Conservation (phyloP, 2,797 vertebrate genomes). For the Melanotaenia nigrans region DNA sequence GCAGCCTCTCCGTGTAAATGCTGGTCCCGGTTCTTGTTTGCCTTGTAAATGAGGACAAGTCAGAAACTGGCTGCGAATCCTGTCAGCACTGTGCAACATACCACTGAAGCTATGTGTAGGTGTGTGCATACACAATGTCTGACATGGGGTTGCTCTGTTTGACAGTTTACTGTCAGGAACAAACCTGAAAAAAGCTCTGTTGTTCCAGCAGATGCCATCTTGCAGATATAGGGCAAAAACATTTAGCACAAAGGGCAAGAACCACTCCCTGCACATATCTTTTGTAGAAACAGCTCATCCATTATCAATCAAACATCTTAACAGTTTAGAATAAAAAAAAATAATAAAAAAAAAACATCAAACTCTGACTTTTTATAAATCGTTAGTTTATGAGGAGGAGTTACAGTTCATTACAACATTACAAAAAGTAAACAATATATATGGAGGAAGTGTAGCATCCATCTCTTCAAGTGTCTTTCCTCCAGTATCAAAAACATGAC, state of each 20-base stretch:
- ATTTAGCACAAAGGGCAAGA: background rate
- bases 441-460: constrained; percentile 21
- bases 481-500: constrained; percentile 8
- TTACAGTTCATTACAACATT: constrained; percentile 40
- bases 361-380: constrained; percentile 35
- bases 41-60: constrained; percentile 24
- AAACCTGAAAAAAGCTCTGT: constrained; percentile 19
- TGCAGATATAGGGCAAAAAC: background rate
- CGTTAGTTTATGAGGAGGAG: constrained; percentile 46
- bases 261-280: background rate
- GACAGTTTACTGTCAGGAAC: constrained; percentile 36
- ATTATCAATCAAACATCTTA: background rate
- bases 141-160: constrained; percentile 42
- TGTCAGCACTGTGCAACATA: constrained; percentile 25
- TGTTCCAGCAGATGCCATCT: constrained; percentile 20
- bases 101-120: constrained; percentile 1
- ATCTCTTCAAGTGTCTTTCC: constrained; percentile 61
- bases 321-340: constrained; percentile 4
- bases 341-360: constrained; percentile 3
- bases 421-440: constrained; percentile 47
- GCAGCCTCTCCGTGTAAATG: background rate
- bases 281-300: background rate
- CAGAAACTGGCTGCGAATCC: constrained; percentile 30
- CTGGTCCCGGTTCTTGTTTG: constrained; percentile 24
- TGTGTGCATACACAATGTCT: constrained; percentile 38